Base-by-base conservation (phyloP, 35 echinoderm and acorn worm genomes). In the Patiria miniata region DNA sequence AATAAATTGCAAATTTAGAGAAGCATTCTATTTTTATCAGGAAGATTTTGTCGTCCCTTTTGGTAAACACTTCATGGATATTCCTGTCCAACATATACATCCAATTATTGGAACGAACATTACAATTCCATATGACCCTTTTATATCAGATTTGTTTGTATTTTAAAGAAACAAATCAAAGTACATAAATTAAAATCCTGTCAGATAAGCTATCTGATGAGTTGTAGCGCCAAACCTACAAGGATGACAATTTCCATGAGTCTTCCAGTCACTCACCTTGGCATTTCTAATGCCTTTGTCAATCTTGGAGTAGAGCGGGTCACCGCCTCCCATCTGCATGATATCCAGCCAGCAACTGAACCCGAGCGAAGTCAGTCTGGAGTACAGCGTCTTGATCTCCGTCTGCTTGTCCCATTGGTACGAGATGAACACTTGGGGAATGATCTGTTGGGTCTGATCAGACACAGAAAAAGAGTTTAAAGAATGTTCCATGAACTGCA, bases 331-430 rank as follows among this genome's bases (percentile, higher is more conserved):
- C 95, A 97, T 97, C 86, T 97, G 95, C 39, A 86, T 93, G 73
- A 97, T 94, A 54, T 97, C 95, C 36, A 97, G 40, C 95, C 95
- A 97, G 60, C 95, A 97, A 36, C 85, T 81, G 52, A 78, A 97
- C 52, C 95, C 95, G 16, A 94, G 77, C 18, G 40, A 73, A 19
- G 95, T 94, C 59, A 97, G 47, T 21, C 89, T 79, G 29, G 61
- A 87, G 86, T 87, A 97, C n/a, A 97, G 85, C 56, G 32, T 91
- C 89, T 97, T 97, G 34, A 97, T 89, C 69, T 97, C 81, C 10
- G 92, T 88, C 22, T 97, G 95, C 60, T 88, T 93, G 81, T 79
- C 91, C 95, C 95, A 97, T 91, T 97, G 95, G 77, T 97, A 97
- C 0, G 95, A 97, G 19, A 97, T 97, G 39, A 97, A 97, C 9